phyloP scores from a whole-genome alignment of 2,888 invertebrate genomes.

The Drosophila anomalipes region DNA sequence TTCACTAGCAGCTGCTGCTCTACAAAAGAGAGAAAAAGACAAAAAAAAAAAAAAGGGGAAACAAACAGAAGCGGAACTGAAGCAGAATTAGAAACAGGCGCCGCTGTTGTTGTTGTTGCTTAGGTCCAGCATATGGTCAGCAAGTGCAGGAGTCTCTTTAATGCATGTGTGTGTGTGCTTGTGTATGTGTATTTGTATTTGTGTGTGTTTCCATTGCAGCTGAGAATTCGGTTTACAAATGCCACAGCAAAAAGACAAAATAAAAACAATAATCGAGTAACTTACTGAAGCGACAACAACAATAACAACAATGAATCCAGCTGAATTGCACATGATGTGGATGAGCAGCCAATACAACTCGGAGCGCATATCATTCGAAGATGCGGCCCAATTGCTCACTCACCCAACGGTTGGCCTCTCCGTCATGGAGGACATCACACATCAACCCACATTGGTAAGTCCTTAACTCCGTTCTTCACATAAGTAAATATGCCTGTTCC shows the following conservation, averaged over 20 bases:
- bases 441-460: conserved; percentile 86
- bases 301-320: conserved; percentile 72
- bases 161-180: conserved; percentile 12
- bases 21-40: conserved; percentile 44
- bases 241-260: conserved; percentile 22
- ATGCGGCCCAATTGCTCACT: conserved; percentile 85
- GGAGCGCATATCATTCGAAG: conserved; percentile 84
- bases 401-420: conserved; percentile 86
- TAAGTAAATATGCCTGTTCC: background rate
- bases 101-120: conserved; percentile 27
- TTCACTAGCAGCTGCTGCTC: conserved; percentile 32
- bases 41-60: conserved; percentile 27
- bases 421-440: conserved; percentile 86
- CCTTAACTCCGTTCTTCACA: no score
- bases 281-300: conserved; percentile 23
- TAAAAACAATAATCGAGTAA: conserved; percentile 26
- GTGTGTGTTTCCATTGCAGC: conserved; percentile 38
- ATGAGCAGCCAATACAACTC: conserved; percentile 87
- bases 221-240: conserved; percentile 20
- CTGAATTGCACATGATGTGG: conserved; percentile 86
- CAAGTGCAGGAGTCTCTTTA: conserved; percentile 44
- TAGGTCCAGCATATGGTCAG: conserved; percentile 57
- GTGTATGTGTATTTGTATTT: conserved; percentile 16
- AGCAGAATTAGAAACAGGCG: conserved; percentile 39
- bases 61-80: conserved; percentile 46